Evolutionary conservation across 2,797 vertebrate genomes (phyloP).

Genomic region (Acridotheres tristis): DNA sequence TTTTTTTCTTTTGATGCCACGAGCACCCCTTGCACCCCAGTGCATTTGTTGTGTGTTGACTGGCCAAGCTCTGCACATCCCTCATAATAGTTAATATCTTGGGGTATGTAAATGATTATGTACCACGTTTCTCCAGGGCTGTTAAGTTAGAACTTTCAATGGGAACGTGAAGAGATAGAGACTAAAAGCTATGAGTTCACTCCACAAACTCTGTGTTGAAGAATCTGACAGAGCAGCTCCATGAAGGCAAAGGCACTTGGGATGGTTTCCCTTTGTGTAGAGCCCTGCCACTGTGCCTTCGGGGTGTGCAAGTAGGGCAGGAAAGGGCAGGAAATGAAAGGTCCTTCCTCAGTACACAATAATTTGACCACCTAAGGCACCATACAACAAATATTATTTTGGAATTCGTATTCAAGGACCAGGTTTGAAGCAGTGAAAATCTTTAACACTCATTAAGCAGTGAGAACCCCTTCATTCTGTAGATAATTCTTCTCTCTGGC

Average conservation of each 20-base stretch:
- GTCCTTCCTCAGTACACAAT: background rate
- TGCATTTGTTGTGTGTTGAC: background rate
- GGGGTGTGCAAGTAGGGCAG: accelerated
- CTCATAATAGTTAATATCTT: background rate
- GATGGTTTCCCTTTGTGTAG: background rate
- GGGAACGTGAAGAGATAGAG: background rate
- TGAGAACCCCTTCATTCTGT: background rate
- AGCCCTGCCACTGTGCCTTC: background rate
- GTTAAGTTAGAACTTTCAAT: background rate
- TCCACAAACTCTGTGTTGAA: background rate
- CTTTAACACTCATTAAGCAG: background rate
- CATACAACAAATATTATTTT: background rate
- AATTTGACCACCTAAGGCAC: background rate
- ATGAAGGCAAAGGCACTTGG: background rate
- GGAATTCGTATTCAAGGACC: background rate
- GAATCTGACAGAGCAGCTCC: background rate
- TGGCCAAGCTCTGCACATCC: background rate
- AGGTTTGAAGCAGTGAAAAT: background rate
- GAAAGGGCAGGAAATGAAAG: background rate
- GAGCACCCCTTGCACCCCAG: background rate
- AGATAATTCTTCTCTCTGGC: background rate
- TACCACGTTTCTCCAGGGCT: background rate
- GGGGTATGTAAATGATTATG: background rate
- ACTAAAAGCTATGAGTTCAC: background rate
- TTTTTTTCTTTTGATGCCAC: background rate